Percentiles rank a stretch among this genome's conserved stretches.
Evolutionary conservation across 2,113 vertebrate genomes (phyloP).

Genomic region (Callipepla squamata): DNA sequence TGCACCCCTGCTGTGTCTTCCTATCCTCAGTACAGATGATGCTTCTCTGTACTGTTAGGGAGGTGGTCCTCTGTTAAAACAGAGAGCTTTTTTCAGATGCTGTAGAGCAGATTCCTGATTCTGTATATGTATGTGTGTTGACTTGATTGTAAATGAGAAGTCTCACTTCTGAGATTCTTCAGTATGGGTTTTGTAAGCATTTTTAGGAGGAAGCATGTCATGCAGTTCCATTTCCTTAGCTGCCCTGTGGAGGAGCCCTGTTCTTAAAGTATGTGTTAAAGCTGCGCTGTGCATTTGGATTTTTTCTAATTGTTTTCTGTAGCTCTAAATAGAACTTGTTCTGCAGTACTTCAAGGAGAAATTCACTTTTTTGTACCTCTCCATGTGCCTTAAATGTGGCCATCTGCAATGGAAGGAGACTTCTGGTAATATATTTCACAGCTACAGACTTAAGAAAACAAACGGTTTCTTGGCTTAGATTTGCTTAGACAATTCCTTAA

Average conservation of each 20-base stretch:
- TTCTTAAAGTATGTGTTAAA: not conserved
- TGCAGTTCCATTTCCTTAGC: not conserved
- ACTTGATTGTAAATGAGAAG: not conserved
- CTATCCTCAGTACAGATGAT: not conserved
- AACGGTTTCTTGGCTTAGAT: not conserved
- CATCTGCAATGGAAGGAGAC: not conserved
- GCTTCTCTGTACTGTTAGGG: not conserved
- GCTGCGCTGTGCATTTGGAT: not conserved
- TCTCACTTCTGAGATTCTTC: not conserved
- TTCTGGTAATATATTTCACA: not conserved
- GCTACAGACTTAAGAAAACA: not conserved
- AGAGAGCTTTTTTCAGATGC: not conserved
- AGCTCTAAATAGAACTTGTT: not conserved
- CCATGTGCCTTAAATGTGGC: not conserved
- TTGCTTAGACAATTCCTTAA: not conserved
- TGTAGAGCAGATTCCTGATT: not conserved
- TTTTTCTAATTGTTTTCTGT: not conserved
- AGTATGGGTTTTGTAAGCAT: not conserved
- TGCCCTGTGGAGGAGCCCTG: not conserved
- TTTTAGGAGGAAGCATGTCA: not conserved
- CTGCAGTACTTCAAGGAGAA: not conserved
- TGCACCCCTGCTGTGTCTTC: not conserved
- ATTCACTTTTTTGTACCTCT: not conserved
- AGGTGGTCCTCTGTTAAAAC: not conserved
- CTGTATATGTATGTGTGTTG: rapidly evolving